These are phyloP conservation scores for Montipora efflorescens DNA, from an alignment of 64 coral and sea anemone genomes.

Conservation along the genomic window DNA sequence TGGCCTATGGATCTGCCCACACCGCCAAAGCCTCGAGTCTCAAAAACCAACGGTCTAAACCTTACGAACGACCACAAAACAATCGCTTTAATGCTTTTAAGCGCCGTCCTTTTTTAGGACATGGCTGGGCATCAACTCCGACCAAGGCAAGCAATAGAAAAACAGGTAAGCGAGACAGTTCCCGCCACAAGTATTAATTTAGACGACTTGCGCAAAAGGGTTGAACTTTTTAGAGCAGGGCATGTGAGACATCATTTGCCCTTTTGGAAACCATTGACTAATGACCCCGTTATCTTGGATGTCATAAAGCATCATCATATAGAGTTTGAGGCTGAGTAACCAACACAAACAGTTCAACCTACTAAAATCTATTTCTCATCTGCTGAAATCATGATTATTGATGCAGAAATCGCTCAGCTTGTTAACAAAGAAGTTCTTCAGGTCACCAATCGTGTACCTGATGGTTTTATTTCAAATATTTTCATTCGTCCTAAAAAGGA, in stretches of 20 bases:
- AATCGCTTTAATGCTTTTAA: too few species aligned
- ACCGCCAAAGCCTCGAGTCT: too few species aligned
- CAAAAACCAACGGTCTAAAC: too few species aligned
- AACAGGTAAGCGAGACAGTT: conserved; percentile 23
- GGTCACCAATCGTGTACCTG: background rate
- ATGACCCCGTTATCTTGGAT: conserved; percentile 69
- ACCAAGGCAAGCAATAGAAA: background rate
- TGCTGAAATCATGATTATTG: too few species aligned
- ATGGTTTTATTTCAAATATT: too few species aligned
- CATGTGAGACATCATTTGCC: conserved; percentile 44
- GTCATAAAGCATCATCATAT: conserved; percentile 71
- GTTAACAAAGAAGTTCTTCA: conserved; percentile 35
- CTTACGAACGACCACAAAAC: too few species aligned
- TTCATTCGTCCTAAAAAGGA: too few species aligned
- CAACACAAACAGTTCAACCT: too few species aligned
- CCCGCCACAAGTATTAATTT: conserved; percentile 21
- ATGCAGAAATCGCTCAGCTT: background rate
- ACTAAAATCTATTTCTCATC: too few species aligned
- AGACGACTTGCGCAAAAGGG: conserved; percentile 24
- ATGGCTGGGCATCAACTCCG: too few species aligned
- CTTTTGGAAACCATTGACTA: conserved; percentile 55
- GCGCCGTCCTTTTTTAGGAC: too few species aligned
- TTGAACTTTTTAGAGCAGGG: conserved; percentile 33
- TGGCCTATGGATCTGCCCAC: too few species aligned
- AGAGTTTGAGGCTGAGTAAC: background rate